Conservation (phyloP, 2,113 vertebrate species). For the Stictonetta naevosa region DNA sequence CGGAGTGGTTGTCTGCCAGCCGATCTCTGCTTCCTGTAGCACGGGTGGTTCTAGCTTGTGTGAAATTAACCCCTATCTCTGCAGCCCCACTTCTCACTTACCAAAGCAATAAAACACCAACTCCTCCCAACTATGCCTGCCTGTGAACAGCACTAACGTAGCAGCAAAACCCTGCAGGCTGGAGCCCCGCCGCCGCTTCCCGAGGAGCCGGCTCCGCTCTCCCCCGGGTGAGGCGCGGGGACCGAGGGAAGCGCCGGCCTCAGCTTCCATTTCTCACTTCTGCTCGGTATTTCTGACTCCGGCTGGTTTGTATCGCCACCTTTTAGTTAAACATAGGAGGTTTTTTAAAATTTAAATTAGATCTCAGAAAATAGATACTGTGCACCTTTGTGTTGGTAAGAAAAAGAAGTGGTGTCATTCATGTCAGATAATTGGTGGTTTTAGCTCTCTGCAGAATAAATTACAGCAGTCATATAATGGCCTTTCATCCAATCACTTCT, state of each 20-base stretch:
- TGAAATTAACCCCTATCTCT: background rate
- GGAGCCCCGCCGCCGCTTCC: background rate
- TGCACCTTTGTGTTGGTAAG: constrained; percentile 74
- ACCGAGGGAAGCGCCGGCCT: background rate
- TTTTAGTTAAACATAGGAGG: constrained; percentile 63
- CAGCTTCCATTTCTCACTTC: background rate
- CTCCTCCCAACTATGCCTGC: background rate
- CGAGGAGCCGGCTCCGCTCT: background rate
- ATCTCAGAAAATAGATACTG: constrained; percentile 66
- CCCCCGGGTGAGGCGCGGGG: fast-evolving
- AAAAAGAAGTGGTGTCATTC: constrained; percentile 77
- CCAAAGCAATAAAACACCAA: background rate
- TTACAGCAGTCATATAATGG: constrained; percentile 65
- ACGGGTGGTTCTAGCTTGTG: background rate
- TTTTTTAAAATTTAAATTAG: constrained; percentile 71
- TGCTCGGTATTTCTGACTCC: background rate
- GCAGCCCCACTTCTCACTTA: background rate
- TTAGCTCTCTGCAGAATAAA: constrained; percentile 67
- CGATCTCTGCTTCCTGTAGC: background rate
- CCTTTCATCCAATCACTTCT: constrained; percentile 68
- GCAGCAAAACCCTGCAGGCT: background rate
- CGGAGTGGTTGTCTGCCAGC: background rate
- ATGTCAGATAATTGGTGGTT: constrained; percentile 75
- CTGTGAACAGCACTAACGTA: background rate
- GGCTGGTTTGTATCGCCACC: constrained; percentile 40